Conservation (phyloP, 1,140 invertebrate species). For the Nasonia longicornis region DNA sequence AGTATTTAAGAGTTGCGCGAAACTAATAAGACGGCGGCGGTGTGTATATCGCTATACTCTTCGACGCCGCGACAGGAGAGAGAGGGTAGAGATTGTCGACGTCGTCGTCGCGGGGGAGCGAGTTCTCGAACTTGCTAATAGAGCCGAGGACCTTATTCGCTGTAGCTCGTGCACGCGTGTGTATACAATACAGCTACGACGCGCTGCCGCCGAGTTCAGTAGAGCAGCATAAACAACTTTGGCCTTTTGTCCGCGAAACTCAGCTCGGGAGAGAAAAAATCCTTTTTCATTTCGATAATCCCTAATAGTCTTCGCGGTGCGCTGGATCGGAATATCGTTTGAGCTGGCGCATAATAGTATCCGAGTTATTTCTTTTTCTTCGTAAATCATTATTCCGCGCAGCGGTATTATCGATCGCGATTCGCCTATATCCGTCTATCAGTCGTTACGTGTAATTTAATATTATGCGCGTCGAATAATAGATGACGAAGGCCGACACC, state of each 20-base stretch:
- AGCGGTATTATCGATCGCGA: too few species aligned
- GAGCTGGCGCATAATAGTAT: too few species aligned
- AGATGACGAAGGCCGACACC: too few species aligned
- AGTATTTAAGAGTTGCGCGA: constrained; percentile 63
- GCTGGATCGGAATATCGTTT: too few species aligned
- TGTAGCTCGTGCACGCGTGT: background rate
- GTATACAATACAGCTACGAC: background rate
- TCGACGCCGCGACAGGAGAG: background rate
- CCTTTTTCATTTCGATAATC: constrained; percentile 19
- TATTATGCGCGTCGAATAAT: too few species aligned
- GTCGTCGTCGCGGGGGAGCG: constrained; percentile 2
- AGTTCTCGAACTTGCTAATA: constrained; percentile 51
- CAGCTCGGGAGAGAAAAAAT: background rate
- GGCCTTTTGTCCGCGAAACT: constrained; percentile 5
- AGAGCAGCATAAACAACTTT: constrained; percentile 27
- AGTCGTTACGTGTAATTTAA: too few species aligned
- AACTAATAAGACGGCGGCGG: constrained; percentile 60
- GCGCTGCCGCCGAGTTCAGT: background rate
- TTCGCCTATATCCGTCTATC: too few species aligned
- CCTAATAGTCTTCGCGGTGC: background rate
- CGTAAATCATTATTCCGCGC: too few species aligned
- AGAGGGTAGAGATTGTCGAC: constrained; percentile 7
- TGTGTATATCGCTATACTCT: constrained; percentile 28
- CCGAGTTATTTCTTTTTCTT: too few species aligned
- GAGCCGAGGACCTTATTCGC: constrained; percentile 46